Evolutionary conservation across 2,113 vertebrate species (phyloP), one percentile per base, ranked within the genome.

Genomic region (Leptobrachium leishanense): DNA sequence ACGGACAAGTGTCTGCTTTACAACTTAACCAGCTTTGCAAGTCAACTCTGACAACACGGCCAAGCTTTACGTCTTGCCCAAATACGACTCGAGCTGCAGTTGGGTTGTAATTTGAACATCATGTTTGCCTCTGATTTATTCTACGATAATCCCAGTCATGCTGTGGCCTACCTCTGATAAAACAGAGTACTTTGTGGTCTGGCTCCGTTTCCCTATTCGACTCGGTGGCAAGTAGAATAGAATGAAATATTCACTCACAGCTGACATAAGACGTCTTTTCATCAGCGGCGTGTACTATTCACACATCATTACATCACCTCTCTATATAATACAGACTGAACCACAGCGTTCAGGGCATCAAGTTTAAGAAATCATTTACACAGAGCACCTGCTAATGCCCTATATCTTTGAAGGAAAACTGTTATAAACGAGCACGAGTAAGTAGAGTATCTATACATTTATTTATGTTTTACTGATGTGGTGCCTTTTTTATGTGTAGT

Each of bases 111-210:
- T 81, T 41, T 71, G 67, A 63, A 69, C 54, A 70, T 68, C 70
- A 15, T 66, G 77, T 57, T 80, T 74, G 43, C 78, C 73, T 79
- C 71, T 74, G 54, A 80, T 80, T 80, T 59, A 74, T 63, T 41
- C 72, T 81, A 62, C 74, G 70, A 74, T 74, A 80, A 80, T 80
- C 77, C 77, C 53, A 68, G 50, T 46, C 78, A 81, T 68, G 72
- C 71, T 74, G 78, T 54, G 78, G 78, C 78, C 71, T 81, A 81
- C 71, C 71, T 70, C 72, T 46, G 64, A 81, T 74, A 74, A 74
- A 68, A 74, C 43, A 62, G 53, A 68, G 42, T 46, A 68, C 68
- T 81, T 68, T 81, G 78, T 81, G 78, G 71, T 81, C 78, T 81
- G 78, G 78, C 78, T 81, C 65, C 20, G 71, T 46, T 81, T 68